These are phyloP conservation scores for Ciona savignyi DNA, from an alignment of 23 tunicate genomes.

Conservation along the genomic window DNA sequence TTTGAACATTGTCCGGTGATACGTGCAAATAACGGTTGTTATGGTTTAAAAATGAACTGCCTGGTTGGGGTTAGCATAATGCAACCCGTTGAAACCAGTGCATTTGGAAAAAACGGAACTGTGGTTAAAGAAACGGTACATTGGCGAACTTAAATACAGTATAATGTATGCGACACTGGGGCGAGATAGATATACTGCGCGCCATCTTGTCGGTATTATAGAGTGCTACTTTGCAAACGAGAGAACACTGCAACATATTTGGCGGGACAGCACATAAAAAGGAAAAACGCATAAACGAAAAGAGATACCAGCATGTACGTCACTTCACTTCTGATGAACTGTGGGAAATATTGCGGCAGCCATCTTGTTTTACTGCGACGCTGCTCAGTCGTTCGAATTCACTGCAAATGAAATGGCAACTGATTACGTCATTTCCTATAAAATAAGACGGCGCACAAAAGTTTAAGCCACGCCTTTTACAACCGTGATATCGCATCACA, in stretches of 20 bases:
- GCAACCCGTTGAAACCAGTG: too few species aligned
- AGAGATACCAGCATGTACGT: not conserved
- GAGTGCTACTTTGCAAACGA: conserved; percentile 17
- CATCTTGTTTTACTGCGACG: conserved; percentile 1
- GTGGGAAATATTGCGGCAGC: conserved; percentile 13
- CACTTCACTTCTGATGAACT: conserved; percentile 2
- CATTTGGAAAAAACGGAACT: not conserved
- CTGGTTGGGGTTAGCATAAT: too few species aligned
- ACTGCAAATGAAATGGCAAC: not conserved
- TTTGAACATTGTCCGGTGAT: too few species aligned
- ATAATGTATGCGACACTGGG: not conserved
- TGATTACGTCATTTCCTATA: not conserved
- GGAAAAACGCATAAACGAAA: not conserved
- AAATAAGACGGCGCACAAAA: too few species aligned
- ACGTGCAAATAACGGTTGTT: too few species aligned
- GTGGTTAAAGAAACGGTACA: not conserved
- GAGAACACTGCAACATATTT: conserved; percentile 25
- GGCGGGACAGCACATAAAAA: not conserved
- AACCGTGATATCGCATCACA: too few species aligned
- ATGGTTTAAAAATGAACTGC: too few species aligned
- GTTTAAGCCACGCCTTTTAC: too few species aligned
- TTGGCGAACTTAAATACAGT: not conserved
- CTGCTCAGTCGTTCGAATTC: conserved; percentile 8
- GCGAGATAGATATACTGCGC: not conserved
- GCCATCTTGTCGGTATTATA: conserved; percentile 11